Evolutionary conservation across 2,797 vertebrate species (phyloP).

Genomic region (Rhabdophis nuchalis): DNA sequence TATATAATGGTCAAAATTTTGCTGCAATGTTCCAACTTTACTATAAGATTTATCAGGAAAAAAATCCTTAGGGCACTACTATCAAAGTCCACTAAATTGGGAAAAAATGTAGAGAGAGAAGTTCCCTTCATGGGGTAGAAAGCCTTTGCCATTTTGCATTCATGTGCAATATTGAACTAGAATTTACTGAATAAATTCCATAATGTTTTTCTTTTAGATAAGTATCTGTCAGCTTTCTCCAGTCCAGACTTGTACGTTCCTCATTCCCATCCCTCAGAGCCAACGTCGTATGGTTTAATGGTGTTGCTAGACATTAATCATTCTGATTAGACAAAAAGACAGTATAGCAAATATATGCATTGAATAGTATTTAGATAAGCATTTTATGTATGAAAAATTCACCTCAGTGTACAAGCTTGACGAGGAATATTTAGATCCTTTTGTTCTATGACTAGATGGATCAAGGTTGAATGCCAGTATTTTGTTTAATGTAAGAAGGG

Average conservation of each 20-base stretch:
- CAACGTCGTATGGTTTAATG: not conserved
- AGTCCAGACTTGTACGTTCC: not conserved
- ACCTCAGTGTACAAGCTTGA: too few species aligned
- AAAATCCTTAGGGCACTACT: not conserved
- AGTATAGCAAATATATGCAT: not conserved
- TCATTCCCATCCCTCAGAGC: not conserved
- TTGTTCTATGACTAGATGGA: not conserved
- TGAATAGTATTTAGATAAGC: not conserved
- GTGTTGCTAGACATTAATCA: not conserved
- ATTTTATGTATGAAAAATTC: not conserved
- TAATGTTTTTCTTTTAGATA: not conserved
- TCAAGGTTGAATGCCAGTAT: not conserved
- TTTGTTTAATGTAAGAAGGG: not conserved
- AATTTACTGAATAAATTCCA: not conserved
- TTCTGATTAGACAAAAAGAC: not conserved
- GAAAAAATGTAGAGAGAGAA: too few species aligned
- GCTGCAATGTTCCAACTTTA: not conserved
- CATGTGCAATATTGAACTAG: not conserved
- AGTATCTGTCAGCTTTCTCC: not conserved
- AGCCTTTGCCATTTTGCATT: not conserved
- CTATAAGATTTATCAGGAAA: not conserved
- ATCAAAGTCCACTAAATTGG: not conserved
- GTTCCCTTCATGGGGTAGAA: not conserved
- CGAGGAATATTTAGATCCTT: not conserved
- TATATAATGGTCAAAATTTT: not conserved